Evolutionary conservation across 1,140 invertebrate species (phyloP), one percentile per base, ranked within the genome.

Genomic region (Procambarus clarkii): DNA sequence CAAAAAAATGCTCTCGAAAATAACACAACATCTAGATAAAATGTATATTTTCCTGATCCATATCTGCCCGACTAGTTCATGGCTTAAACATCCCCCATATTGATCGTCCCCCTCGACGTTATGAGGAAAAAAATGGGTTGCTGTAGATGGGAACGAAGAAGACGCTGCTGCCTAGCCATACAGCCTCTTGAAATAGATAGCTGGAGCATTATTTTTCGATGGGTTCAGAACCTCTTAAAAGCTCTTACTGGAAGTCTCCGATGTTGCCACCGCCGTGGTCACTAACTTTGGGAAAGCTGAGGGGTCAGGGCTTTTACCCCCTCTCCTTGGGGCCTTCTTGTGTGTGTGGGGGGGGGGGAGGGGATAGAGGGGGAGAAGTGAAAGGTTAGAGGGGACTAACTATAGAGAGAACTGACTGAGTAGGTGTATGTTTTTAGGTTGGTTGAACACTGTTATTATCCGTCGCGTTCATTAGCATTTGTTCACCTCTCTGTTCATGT

Each of bases 141-240:
- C 24, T 8, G 69, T 74, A 11, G 69, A 74, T 60, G 80, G 24
- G 24, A 34, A 83, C 58, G 24, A 46, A 83, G 81, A 69, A 71
- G 81, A 54, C 69, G 60, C 58, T 34, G 34, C 34, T 34, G 34
- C 34, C 34, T 60, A 83, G 81, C 81, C 81, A 83, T 83, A 83
- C 24, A 83, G 69, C 48, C 44, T 76, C 85, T 87, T 87, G 85
- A 87, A 87, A 87, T 54, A 87, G 85, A 87, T 87, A 87, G 85
- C 85, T 77, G 46, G 85, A 46, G 85, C 85, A 87, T 87, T 87
- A 87, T 76, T 76, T 87, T 82, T 87, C 85, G 85, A 87, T 87
- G 85, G 85, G 45, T 76, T 77, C 58, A 48, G 76, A 76, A 34
- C 34, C 79, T 87, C 79, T 76, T 87, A 87, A 87, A 87, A 87